Conservation (phyloP, 2,888 invertebrate species). For the Thymelicus acteon region DNA sequence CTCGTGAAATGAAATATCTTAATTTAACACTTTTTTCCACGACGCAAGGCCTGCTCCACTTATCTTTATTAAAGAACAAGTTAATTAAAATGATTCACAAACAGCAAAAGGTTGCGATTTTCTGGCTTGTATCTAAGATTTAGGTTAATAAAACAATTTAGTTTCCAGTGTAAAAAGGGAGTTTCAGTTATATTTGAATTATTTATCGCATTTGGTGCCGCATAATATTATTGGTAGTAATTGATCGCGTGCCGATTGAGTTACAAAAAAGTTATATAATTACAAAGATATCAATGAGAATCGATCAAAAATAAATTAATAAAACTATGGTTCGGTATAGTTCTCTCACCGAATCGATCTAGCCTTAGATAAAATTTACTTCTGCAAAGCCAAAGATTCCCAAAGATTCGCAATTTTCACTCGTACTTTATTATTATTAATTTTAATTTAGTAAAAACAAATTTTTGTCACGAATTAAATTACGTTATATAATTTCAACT, state of each 20-base stretch:
- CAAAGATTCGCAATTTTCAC: too few species aligned
- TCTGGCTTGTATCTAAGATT: constrained; percentile 2
- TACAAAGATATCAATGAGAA: constrained; percentile 4
- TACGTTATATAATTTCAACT: too few species aligned
- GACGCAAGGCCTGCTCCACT: too few species aligned
- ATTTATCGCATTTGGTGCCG: constrained; percentile 15
- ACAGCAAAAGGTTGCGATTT: neutral
- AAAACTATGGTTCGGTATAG: neutral
- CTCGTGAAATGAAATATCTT: too few species aligned
- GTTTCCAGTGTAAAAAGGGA: constrained; percentile 4
- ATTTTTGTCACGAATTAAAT: too few species aligned
- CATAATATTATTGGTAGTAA: neutral
- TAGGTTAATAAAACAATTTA: constrained; percentile 25
- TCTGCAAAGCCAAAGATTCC: too few species aligned
- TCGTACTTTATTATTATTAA: too few species aligned
- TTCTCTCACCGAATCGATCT: too few species aligned
- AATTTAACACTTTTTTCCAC: too few species aligned
- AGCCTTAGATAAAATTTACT: too few species aligned
- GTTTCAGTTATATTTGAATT: constrained; percentile 14
- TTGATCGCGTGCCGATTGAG: neutral
- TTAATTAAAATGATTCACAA: neutral
- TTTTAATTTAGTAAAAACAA: too few species aligned
- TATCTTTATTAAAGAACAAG: too few species aligned
- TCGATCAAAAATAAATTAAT: neutral
- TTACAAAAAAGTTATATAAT: neutral